Evolutionary conservation across 2,797 vertebrate genomes (phyloP).

Genomic region (Pempheris klunzingeri): DNA sequence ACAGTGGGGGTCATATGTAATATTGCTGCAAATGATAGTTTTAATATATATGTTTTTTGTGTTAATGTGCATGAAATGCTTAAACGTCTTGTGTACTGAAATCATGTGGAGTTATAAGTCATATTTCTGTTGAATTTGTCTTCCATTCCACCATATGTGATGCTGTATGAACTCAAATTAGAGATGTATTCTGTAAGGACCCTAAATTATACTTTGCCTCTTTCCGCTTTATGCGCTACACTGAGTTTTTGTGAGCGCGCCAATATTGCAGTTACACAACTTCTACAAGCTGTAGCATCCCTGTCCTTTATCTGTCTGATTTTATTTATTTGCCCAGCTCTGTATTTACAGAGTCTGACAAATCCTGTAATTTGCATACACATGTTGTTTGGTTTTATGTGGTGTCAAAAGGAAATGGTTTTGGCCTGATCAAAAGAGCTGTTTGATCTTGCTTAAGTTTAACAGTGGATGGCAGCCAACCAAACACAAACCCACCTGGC

Average conservation of each 20-base stretch:
- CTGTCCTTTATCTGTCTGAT: slow-evolving; percentile 57
- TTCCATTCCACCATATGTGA: background rate
- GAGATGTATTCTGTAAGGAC: slow-evolving; percentile 4
- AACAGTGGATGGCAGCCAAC: slow-evolving; percentile 60
- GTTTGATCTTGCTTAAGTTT: slow-evolving; percentile 67
- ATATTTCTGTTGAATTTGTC: slow-evolving; percentile 8
- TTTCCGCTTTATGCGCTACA: slow-evolving; percentile 36
- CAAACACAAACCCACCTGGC: slow-evolving; percentile 72
- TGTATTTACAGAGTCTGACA: slow-evolving; percentile 73
- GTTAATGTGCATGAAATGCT: background rate
- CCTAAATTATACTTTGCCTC: slow-evolving; percentile 31
- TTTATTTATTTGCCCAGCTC: slow-evolving; percentile 69
- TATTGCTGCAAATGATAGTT: background rate
- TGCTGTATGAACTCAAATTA: slow-evolving; percentile 12
- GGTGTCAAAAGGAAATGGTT: slow-evolving; percentile 79
- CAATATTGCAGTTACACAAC: slow-evolving; percentile 46
- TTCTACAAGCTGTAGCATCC: slow-evolving; percentile 47
- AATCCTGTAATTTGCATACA: slow-evolving; percentile 75
- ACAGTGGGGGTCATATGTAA: background rate
- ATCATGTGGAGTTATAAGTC: background rate
- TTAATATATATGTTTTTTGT: background rate
- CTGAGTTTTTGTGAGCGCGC: slow-evolving; percentile 41
- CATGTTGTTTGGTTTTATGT: slow-evolving; percentile 75
- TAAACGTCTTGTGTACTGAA: background rate
- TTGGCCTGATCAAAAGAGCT: slow-evolving; percentile 64